phyloP scores from a whole-genome alignment of 1,140 invertebrate species.

The Achroia grisella region DNA sequence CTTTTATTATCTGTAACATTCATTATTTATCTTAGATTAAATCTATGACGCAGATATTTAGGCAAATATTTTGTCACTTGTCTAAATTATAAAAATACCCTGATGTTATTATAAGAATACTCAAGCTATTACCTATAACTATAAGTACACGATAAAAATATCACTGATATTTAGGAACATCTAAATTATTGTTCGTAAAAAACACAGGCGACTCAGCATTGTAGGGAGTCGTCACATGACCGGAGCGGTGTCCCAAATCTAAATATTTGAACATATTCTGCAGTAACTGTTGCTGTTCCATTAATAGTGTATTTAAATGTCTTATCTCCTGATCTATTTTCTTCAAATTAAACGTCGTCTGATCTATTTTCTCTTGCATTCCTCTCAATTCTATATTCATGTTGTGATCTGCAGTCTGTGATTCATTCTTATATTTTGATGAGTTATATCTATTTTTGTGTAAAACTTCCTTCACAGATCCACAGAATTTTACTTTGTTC shows the following conservation, averaged over 20 bases:
- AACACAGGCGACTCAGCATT: constrained; percentile 43
- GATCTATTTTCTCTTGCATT: constrained; percentile 65
- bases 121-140: neutral
- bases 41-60: neutral
- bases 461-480: constrained; percentile 54
- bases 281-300: constrained; percentile 53
- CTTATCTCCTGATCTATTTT: constrained; percentile 65
- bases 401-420: constrained; percentile 35
- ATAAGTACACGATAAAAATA: neutral
- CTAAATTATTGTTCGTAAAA: constrained; percentile 27
- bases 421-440: constrained; percentile 49
- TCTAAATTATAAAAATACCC: constrained; percentile 3
- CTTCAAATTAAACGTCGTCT: constrained; percentile 63
- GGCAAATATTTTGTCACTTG: neutral
- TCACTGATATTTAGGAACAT: neutral
- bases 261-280: constrained; percentile 49
- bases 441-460: constrained; percentile 48
- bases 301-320: constrained; percentile 49
- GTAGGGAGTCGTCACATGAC: constrained; percentile 19
- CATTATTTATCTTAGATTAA: too few species aligned
- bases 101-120: neutral
- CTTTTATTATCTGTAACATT: too few species aligned
- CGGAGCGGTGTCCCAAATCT: constrained; percentile 17
- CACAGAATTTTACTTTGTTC: constrained; percentile 55
- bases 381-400: constrained; percentile 56